phyloP scores from a whole-genome alignment of 1,140 invertebrate species.

The Cardiocondyla obscurior region DNA sequence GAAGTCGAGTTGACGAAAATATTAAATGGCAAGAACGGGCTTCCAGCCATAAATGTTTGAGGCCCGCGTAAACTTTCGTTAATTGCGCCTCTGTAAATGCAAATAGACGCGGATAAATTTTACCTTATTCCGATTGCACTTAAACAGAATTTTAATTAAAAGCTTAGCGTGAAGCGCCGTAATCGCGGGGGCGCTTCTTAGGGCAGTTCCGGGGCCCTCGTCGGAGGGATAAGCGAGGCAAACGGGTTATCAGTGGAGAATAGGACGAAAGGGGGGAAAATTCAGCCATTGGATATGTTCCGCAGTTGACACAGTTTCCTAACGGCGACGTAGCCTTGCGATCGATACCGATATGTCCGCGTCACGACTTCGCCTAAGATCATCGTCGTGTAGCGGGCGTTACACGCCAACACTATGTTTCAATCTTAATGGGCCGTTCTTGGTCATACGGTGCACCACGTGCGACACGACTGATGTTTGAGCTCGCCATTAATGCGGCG shows the following conservation, averaged over 20 bases:
- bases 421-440: conserved; percentile 63
- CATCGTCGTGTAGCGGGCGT: conserved; percentile 45
- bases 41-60: neutral
- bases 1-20: neutral
- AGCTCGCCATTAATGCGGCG: conserved; percentile 33
- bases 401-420: conserved; percentile 42
- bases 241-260: conserved; percentile 25
- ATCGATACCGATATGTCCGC: conserved; percentile 54
- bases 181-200: conserved; percentile 1
- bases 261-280: conserved; percentile 50
- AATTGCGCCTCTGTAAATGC: neutral
- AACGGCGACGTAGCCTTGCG: neutral
- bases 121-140: conserved; percentile 4
- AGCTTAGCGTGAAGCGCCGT: neutral
- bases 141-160: conserved; percentile 43
- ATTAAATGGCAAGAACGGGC: neutral
- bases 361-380: conserved; percentile 52
- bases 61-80: neutral
- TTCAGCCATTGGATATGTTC: conserved; percentile 46
- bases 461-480: conserved; percentile 7
- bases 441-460: conserved; percentile 12
- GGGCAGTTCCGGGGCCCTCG: neutral
- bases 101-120: conserved; percentile 6
- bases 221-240: conserved; percentile 33
- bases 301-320: conserved; percentile 65